phyloP scores from a whole-genome alignment of 2,888 invertebrate genomes.

The Camptogramma bilineatum region DNA sequence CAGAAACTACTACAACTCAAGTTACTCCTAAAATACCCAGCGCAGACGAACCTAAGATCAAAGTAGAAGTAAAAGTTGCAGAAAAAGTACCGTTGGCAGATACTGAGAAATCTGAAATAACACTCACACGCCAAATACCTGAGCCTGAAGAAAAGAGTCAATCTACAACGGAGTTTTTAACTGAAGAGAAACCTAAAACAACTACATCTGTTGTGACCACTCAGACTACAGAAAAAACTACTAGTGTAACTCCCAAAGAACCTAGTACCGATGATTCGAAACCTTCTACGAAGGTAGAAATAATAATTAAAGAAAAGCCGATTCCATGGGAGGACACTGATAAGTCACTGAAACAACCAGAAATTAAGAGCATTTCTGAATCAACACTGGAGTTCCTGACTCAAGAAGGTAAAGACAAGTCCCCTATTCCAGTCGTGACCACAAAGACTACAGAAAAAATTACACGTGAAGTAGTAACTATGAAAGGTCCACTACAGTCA shows the following conservation, averaged over 20 bases:
- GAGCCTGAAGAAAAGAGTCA: not conserved
- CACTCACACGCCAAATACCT: not conserved
- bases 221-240: not conserved
- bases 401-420: constrained; percentile 43
- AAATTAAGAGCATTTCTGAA: constrained; percentile 42
- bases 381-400: constrained; percentile 47
- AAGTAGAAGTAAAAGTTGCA: not conserved
- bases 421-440: constrained; percentile 3
- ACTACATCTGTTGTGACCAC: not conserved
- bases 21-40: not conserved
- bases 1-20: constrained; percentile 44
- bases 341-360: constrained; percentile 13
- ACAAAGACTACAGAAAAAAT: constrained; percentile 30
- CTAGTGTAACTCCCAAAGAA: constrained; percentile 3
- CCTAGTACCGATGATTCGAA: constrained; percentile 10
- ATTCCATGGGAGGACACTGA: constrained; percentile 14
- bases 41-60: not conserved
- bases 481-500: constrained; percentile 54
- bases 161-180: not conserved
- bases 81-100: not conserved
- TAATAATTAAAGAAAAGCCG: constrained; percentile 23
- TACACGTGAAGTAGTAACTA: constrained; percentile 47
- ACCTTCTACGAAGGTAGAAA: constrained; percentile 22
- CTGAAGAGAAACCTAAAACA: not conserved
- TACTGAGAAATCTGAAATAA: not conserved